Evolutionary conservation across 2,888 invertebrate species (phyloP).

Genomic region (Papilio elwesi): DNA sequence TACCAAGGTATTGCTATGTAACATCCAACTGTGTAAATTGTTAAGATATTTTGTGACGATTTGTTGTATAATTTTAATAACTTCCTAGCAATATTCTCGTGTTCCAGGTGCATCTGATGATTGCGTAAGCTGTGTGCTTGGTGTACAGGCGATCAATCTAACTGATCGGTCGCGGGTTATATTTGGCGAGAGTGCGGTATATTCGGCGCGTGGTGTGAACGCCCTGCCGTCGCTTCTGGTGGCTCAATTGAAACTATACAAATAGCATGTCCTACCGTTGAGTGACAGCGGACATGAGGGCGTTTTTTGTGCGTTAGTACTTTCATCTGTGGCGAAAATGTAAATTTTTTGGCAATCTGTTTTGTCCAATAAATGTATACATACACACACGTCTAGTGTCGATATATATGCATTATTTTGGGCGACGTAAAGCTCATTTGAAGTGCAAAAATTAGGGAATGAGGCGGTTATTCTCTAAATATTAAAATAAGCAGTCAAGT

Average conservation of each 20-base stretch:
- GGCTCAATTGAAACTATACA: conserved; percentile 43
- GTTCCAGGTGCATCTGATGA: conserved; percentile 6
- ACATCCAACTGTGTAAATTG: too few relatives aligned
- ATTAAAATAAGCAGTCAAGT: too few relatives aligned
- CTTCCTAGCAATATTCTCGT: neutral
- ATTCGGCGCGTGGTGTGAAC: conserved; percentile 52
- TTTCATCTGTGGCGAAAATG: neutral
- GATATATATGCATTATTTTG: too few relatives aligned
- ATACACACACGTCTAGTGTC: too few relatives aligned
- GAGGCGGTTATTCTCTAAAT: too few relatives aligned
- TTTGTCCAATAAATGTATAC: too few relatives aligned
- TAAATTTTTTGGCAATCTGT: too few relatives aligned
- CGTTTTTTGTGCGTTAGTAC: neutral
- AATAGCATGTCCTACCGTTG: neutral
- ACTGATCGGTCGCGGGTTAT: conserved; percentile 40
- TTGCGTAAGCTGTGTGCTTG: conserved; percentile 23
- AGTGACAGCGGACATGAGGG: neutral
- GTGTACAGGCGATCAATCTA: conserved; percentile 40
- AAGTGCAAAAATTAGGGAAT: too few relatives aligned
- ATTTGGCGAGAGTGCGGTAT: conserved; percentile 50
- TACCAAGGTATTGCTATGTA: too few relatives aligned
- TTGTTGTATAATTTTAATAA: too few relatives aligned
- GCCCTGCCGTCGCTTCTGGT: conserved; percentile 48
- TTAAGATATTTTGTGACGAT: too few relatives aligned
- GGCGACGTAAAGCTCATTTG: too few relatives aligned